A percentile compares a stretch with the other conserved stretches of the same genome.
Conservation (phyloP, 2,113 vertebrate species). For the Haliaeetus leucogaster region DNA sequence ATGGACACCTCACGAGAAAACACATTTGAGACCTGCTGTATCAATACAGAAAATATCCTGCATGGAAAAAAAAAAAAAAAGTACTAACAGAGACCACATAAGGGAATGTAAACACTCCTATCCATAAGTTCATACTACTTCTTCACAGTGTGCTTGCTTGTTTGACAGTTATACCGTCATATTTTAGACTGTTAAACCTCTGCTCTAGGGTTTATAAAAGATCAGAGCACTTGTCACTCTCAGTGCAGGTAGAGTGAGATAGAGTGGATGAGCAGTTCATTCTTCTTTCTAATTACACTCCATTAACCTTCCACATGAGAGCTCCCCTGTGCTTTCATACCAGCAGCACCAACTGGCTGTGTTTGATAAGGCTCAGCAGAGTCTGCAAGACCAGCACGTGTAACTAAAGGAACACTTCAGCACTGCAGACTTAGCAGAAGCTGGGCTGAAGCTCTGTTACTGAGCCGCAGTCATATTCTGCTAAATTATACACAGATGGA, state of each 20-base stretch:
- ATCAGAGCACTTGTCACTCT: conserved; percentile 77
- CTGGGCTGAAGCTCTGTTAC: neutral
- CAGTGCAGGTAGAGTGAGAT: conserved; percentile 72
- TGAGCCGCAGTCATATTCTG: neutral
- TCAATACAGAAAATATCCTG: neutral
- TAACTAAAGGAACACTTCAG: conserved; percentile 51
- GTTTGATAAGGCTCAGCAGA: conserved; percentile 78
- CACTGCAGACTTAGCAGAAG: conserved; percentile 57
- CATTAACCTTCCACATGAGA: conserved; percentile 82
- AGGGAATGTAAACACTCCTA: conserved; percentile 36
- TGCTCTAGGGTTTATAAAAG: conserved; percentile 74
- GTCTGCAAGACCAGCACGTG: conserved; percentile 60
- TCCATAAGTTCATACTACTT: neutral
- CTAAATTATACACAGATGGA: conserved; percentile 27
- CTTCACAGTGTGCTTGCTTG: conserved; percentile 55
- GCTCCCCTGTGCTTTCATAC: conserved; percentile 75
- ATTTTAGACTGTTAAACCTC: conserved; percentile 70
- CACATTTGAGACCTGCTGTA: neutral
- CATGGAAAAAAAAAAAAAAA: neutral
- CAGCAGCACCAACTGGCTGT: conserved; percentile 78
- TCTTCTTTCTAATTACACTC: conserved; percentile 84
- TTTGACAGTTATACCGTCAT: conserved; percentile 68
- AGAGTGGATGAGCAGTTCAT: conserved; percentile 77
- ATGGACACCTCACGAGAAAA: neutral
- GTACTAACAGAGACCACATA: neutral